Base-by-base conservation (phyloP, 1,140 invertebrate genomes). In the Micrasema longulum region DNA sequence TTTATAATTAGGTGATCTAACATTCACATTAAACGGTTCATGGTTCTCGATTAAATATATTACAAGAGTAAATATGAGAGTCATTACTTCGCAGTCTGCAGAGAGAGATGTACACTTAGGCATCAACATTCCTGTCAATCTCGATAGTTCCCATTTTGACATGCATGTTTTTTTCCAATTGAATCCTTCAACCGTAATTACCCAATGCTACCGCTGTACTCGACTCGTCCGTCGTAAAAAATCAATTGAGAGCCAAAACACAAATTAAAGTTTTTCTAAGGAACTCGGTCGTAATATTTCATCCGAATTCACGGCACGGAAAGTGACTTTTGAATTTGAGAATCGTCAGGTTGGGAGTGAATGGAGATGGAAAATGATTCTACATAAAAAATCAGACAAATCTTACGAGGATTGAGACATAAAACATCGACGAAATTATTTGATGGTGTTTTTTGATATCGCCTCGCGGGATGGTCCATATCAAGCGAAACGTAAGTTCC, bases 371-470 rank as follows among this genome's bases (percentile, higher is more conserved):
- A 35, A 18, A 16, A 35, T 12, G 50, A 53, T n/a, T n/a, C n/a
- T n/a, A 50, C 14, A 36, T 7, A 62, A 38, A 63, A 63, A 62
- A 43, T 62, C 14, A 22, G n/a, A 20, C 64, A 67, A 67, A 67
- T 53, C 47, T 50, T 18, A 12, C 31, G 16, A 38, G 36, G 66
- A 69, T 69, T 69, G 66, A 69, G 66, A 55, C 52, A 69, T 69
- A 69, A 69, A 69, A 69, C 66, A 69, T 60, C 53, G 52, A 48
- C 45, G 48, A 52, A 67, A 67, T 67, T 52, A 67, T 67, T 67
- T 67, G 64, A 67, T 67, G 64, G 64, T 67, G 64, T 67, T 52
- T 67, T 67, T 67, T 36, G 64, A 67, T 67, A 67, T 53, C 64
- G 47, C 48, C 64, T 67, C 64, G 31, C 48, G 31, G 14, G 14